Evolutionary conservation across 2,113 vertebrate species (phyloP), one percentile per base, ranked within the genome.

Genomic region (Lepus americanus): DNA sequence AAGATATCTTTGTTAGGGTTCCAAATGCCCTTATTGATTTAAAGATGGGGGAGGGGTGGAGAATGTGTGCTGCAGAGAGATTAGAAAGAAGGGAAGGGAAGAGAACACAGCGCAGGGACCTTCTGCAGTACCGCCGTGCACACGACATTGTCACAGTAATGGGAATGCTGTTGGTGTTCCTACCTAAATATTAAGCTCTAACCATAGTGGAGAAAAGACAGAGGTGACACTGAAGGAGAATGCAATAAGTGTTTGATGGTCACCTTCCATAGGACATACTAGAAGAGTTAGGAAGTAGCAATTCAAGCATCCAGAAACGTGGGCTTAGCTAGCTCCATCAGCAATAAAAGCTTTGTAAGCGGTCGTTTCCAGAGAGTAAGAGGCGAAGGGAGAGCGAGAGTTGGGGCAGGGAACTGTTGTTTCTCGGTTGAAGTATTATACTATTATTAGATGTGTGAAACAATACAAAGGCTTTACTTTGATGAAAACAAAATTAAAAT

Each of bases 401-500:
- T 3, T 19, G 6, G 49, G 61, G 39, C 39, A 64, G 6, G 11
- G 29, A 66, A 79, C 16, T 10, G 6, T 31, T 77, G 23, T 36
- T 55, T 88, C 84, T 74, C 5, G 22, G 27, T 49, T 69, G 67
- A 83, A 86, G 44, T 59, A 86, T 84, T 70, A 73, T 31, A 79
- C 13, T 83, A 61, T 25, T 69, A 77, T 27, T 94, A 87, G 79
- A 74, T 91, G 49, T 94, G 20, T 92, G 77, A 80, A 79, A 93
- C 36, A 88, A 85, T 14, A 69, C 25, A 59, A 19, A 70, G 53
- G 27, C 64, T 90, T 92, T 84, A 85, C 53, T 74, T 81, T 23
- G 2, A 88, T 82, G 55, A 81, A 73, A 74, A 92, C 70, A 80
- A 78, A 81, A 86, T 92, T 63, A 64, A 96, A 89, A 81, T 73